phyloP scores from a whole-genome alignment of 2,113 vertebrate species.

The Axis porcinus region DNA sequence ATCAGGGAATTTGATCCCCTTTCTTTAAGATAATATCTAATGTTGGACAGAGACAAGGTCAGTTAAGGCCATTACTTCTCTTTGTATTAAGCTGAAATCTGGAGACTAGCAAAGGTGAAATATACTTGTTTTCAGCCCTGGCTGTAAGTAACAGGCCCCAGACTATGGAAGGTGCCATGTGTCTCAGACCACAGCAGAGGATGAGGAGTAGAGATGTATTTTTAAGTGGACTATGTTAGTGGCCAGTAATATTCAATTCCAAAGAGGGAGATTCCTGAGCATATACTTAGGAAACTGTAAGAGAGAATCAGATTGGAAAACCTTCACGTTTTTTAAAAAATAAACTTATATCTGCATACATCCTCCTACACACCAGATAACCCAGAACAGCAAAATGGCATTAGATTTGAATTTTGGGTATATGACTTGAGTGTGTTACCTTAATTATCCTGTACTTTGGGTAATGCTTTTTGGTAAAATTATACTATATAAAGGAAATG shows the following conservation, averaged over 20 bases:
- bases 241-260: neutral
- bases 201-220: neutral
- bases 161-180: neutral
- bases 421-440: neutral
- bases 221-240: neutral
- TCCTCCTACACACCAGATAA: neutral
- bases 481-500: neutral
- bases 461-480: slow-evolving; percentile 30
- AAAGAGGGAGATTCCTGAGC: neutral
- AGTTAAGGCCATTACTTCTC: neutral
- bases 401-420: neutral
- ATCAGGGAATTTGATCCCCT: neutral
- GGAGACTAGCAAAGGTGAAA: neutral
- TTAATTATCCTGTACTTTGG: slow-evolving; percentile 41
- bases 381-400: neutral
- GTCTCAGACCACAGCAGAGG: neutral
- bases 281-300: neutral
- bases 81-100: neutral
- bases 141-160: neutral
- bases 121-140: neutral
- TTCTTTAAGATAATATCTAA: neutral
- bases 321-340: neutral
- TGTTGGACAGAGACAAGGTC: neutral
- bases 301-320: neutral
- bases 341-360: neutral